phyloP scores from a whole-genome alignment of 2,888 invertebrate genomes.

The Drosophila subsilvestris region DNA sequence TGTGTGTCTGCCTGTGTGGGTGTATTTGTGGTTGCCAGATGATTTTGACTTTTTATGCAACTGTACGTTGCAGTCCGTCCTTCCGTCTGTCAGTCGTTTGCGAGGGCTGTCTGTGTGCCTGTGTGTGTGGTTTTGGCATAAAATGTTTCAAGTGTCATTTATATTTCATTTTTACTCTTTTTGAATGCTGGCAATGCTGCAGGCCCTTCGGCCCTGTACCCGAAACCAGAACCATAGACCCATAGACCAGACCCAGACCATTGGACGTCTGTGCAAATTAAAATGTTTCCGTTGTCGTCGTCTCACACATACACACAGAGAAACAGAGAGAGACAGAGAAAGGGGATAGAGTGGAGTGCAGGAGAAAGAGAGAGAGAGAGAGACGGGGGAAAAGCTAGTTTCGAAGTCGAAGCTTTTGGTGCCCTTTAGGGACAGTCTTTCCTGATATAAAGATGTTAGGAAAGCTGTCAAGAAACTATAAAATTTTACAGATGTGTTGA shows the following conservation, averaged over 20 bases:
- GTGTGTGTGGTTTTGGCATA: slow-evolving; percentile 42
- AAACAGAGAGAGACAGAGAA: not conserved
- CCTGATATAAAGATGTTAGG: not conserved
- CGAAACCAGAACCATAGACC: slow-evolving; percentile 10
- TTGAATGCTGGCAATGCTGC: slow-evolving; percentile 31
- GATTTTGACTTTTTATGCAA: slow-evolving; percentile 43
- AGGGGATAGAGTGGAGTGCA: not conserved
- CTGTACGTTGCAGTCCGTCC: slow-evolving; percentile 26
- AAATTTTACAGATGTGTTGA: too few relatives aligned
- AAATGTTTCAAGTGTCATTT: slow-evolving; percentile 73
- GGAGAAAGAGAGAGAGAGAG: not conserved
- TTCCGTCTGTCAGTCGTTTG: too few relatives aligned
- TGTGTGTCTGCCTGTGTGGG: slow-evolving; percentile 9
- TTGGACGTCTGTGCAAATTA: slow-evolving; percentile 69
- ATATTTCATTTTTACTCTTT: slow-evolving; percentile 60
- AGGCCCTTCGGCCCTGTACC: slow-evolving; percentile 12
- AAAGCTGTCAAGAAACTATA: too few relatives aligned
- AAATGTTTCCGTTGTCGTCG: slow-evolving; percentile 73
- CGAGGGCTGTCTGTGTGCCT: not conserved
- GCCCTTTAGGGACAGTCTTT: not conserved
- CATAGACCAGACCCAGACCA: slow-evolving; percentile 30
- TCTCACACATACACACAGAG: slow-evolving; percentile 30
- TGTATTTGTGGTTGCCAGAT: slow-evolving; percentile 34
- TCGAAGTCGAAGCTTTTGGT: not conserved
- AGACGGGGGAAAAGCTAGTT: not conserved